Evolutionary conservation across 2,888 invertebrate genomes (phyloP).

Genomic region (Steinernema carpocapsae): DNA sequence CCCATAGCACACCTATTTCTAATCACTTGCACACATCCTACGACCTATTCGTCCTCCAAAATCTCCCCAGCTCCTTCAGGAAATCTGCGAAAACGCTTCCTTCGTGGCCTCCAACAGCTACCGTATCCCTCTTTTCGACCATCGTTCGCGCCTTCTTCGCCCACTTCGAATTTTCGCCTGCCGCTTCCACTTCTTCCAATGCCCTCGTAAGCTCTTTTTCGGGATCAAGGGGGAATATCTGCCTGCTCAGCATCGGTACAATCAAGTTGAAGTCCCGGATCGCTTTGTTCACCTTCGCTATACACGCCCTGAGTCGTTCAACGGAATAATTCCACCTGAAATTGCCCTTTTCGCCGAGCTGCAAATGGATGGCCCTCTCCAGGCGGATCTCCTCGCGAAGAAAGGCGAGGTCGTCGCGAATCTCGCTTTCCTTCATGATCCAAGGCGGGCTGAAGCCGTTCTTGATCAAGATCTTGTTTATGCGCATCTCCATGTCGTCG

Average conservation of each 20-base stretch:
- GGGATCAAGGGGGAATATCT: slow-evolving; percentile 24
- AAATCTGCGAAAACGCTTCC: slow-evolving; percentile 8
- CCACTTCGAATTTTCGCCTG: not conserved
- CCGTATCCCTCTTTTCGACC: not conserved
- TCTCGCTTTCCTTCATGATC: slow-evolving; percentile 85
- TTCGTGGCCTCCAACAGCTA: not conserved
- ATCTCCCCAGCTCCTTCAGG: not conserved
- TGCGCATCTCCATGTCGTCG: slow-evolving; percentile 84
- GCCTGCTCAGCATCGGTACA: slow-evolving; percentile 28
- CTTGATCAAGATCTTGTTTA: slow-evolving; percentile 83
- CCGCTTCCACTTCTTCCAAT: slow-evolving; percentile 14
- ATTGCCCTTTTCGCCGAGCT: not conserved
- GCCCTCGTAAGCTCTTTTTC: slow-evolving; percentile 26
- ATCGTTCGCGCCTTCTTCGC: not conserved
- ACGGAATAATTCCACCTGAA: not conserved
- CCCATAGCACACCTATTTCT: too few relatives aligned
- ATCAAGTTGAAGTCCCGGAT: slow-evolving; percentile 38
- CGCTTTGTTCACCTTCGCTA: slow-evolving; percentile 34
- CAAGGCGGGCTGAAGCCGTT: slow-evolving; percentile 85
- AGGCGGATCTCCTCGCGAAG: slow-evolving; percentile 3
- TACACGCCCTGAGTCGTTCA: not conserved
- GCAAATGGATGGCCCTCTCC: not conserved
- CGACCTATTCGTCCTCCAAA: slow-evolving; percentile 2
- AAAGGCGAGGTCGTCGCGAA: slow-evolving; percentile 73
- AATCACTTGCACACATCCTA: not conserved